Evolutionary conservation across 2,888 invertebrate species (phyloP).

Genomic region (Oscheius sp.): DNA sequence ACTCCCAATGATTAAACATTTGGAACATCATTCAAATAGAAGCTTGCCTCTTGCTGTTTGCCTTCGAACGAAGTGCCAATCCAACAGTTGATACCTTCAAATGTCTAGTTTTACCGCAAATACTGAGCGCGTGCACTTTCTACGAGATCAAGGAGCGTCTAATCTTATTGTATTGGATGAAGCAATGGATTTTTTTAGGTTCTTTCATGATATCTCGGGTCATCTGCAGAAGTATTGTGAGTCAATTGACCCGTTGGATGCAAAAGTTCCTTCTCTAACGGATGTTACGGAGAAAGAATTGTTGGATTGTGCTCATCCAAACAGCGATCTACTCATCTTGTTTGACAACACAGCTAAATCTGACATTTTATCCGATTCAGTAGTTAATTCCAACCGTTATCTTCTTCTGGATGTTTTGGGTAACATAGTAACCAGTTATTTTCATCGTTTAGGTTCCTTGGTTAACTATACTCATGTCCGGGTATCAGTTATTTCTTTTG

Average conservation of each 20-base stretch:
- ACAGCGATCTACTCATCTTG: constrained; percentile 54
- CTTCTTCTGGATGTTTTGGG: constrained; percentile 58
- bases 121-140: too few relatives aligned
- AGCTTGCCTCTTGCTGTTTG: background rate
- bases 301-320: constrained; percentile 22
- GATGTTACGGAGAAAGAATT: background rate
- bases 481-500: constrained; percentile 55
- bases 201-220: constrained; percentile 47
- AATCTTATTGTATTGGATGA: too few relatives aligned
- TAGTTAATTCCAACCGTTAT: constrained; percentile 54
- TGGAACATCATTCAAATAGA: constrained; percentile 1
- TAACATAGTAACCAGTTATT: constrained; percentile 30
- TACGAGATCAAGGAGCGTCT: too few relatives aligned
- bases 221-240: constrained; percentile 32
- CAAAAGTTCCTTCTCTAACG: background rate
- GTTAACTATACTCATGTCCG: constrained; percentile 47
- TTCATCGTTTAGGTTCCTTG: constrained; percentile 50
- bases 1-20: background rate
- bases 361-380: constrained; percentile 35
- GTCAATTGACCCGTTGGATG: background rate
- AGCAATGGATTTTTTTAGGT: constrained; percentile 23
- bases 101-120: constrained; percentile 4
- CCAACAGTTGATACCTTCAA: constrained; percentile 4
- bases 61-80: constrained; percentile 11
- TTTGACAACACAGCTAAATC: constrained; percentile 52